Percentiles rank a stretch among this genome's conserved stretches.
Conservation (phyloP, 2,888 invertebrate genomes). For the Diaperis boleti region DNA sequence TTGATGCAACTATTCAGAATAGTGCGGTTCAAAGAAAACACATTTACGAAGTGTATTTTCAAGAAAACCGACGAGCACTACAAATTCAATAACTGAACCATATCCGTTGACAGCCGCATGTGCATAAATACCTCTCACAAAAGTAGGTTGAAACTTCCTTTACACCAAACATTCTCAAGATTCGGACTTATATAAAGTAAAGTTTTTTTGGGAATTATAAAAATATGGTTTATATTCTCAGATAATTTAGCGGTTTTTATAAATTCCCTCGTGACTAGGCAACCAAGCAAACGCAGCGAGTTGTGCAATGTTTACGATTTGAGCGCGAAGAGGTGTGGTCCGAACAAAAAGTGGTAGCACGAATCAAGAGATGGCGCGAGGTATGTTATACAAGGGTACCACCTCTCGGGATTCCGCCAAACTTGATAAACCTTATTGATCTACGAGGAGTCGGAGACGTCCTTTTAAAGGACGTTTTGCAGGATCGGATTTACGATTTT, state of each 20-base stretch:
- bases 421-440: slow-evolving; percentile 53
- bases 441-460: slow-evolving; percentile 43
- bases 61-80: too few relatives aligned
- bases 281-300: slow-evolving; percentile 22
- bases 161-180: too few relatives aligned
- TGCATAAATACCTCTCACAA: too few relatives aligned
- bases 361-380: slow-evolving; percentile 50
- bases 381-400: slow-evolving; percentile 43
- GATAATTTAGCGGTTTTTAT: not conserved
- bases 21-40: too few relatives aligned
- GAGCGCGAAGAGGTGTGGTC: slow-evolving; percentile 44
- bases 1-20: too few relatives aligned
- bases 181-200: too few relatives aligned
- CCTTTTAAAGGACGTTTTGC: slow-evolving; percentile 39
- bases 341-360: slow-evolving; percentile 44
- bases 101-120: too few relatives aligned
- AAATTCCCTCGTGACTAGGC: slow-evolving; percentile 17
- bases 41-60: too few relatives aligned
- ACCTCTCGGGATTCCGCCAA: slow-evolving; percentile 48
- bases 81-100: too few relatives aligned
- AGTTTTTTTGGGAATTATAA: not conserved
- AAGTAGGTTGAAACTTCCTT: too few relatives aligned
- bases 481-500: slow-evolving; percentile 37
- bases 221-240: not conserved
- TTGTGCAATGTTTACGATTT: slow-evolving; percentile 19